Evolutionary conservation across 2,888 invertebrate species (phyloP).

Genomic region (Mythimna ferrago): DNA sequence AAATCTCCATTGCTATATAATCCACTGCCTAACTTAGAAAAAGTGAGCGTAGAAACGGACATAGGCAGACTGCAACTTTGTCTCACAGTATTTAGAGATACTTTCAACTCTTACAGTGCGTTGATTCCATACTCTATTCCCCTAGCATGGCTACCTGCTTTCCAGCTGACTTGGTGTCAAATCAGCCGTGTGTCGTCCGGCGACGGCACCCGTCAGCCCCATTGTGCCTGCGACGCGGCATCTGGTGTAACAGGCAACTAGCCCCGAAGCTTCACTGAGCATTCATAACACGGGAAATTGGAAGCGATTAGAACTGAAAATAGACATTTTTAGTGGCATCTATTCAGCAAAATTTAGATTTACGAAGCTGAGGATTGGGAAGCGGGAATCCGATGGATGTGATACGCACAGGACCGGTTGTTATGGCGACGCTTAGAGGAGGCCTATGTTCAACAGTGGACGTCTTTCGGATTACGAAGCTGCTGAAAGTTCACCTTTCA

Average conservation of each 20-base stretch:
- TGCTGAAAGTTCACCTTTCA: no score
- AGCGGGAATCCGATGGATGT: no score
- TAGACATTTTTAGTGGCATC: neutral
- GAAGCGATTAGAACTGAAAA: conserved; percentile 26
- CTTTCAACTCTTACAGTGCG: neutral
- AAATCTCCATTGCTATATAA: no score
- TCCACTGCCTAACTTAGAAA: no score
- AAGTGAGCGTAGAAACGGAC: no score
- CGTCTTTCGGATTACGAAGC: no score
- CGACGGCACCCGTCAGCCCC: conserved; percentile 30
- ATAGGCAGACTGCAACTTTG: no score
- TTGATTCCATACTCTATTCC: conserved; percentile 18
- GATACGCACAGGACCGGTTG: no score
- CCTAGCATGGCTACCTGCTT: no score
- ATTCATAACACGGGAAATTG: conserved; percentile 34
- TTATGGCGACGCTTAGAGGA: no score
- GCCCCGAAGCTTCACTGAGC: conserved; percentile 38
- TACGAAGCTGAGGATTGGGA: neutral
- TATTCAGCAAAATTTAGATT: neutral
- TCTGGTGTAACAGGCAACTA: conserved; percentile 38
- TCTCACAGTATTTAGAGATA: no score
- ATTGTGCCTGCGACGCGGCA: conserved; percentile 41
- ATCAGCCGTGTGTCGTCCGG: conserved; percentile 50
- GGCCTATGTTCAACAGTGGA: no score
- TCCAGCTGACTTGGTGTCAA: conserved; percentile 48